phyloP scores from a whole-genome alignment of 2,113 vertebrate genomes.

The Sinocyclocheilus anophthalmus region DNA sequence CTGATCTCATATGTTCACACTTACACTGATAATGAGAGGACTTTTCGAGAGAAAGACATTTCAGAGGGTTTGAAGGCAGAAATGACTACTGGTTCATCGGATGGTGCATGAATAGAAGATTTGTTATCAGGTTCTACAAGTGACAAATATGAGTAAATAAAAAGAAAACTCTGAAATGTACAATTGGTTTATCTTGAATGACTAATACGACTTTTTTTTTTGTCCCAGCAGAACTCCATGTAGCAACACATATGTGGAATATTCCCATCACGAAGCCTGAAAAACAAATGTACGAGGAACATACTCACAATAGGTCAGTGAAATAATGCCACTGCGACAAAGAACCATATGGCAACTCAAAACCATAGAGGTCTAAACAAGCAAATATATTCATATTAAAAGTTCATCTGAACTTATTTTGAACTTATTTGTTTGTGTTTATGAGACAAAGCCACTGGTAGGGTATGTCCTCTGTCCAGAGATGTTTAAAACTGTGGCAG shows the following conservation, averaged over 20 bases:
- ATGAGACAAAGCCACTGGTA: not conserved
- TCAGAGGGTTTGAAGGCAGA: not conserved
- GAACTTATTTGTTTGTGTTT: no score
- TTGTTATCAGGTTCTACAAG: no score
- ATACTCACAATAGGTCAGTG: not conserved
- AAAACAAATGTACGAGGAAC: not conserved
- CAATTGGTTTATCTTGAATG: no score
- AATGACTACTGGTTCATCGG: not conserved
- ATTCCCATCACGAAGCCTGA: not conserved
- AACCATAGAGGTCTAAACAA: not conserved
- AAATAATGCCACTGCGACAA: not conserved
- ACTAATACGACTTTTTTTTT: not conserved
- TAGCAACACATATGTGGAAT: not conserved
- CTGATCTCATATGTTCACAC: not conserved
- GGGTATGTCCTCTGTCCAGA: not conserved
- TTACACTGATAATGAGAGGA: not conserved
- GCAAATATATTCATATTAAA: not conserved
- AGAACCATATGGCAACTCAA: not conserved
- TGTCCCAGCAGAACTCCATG: not conserved
- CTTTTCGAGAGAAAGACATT: not conserved
- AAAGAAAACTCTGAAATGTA: no score
- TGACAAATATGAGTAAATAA: no score
- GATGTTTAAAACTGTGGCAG: constrained; percentile 10
- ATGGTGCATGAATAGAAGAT: no score
- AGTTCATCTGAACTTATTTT: not conserved